Evolutionary conservation across 2,888 invertebrate species (phyloP).

Genomic region (Lasioglossum oenotherae): DNA sequence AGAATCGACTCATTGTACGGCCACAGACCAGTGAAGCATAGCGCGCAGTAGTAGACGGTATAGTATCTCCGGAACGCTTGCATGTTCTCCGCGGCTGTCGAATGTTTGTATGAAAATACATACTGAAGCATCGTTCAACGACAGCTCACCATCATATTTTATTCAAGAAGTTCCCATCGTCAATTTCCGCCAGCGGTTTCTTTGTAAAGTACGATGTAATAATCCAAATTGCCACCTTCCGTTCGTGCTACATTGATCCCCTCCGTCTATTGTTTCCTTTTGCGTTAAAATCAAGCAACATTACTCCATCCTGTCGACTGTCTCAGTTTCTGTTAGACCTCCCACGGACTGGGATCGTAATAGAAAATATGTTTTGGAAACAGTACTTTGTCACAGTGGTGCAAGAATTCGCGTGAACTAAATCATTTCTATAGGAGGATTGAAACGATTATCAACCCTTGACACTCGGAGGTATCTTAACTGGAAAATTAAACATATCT

Average conservation of each 20-base stretch:
- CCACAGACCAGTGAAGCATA: neutral
- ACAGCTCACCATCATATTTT: neutral
- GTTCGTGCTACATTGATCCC: neutral
- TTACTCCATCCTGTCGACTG: neutral
- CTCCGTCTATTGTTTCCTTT: fast-evolving
- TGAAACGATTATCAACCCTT: too few relatives aligned
- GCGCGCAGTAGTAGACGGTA: neutral
- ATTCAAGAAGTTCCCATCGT: neutral
- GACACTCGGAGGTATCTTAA: too few relatives aligned
- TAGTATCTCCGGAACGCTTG: neutral
- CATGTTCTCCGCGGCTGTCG: neutral
- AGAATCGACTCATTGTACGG: neutral
- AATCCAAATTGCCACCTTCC: neutral
- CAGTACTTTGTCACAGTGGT: too few relatives aligned
- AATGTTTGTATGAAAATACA: neutral
- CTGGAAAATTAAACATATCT: too few relatives aligned
- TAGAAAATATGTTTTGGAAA: too few relatives aligned
- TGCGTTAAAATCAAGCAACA: neutral
- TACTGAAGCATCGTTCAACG: neutral
- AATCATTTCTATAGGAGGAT: too few relatives aligned
- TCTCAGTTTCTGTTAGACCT: neutral
- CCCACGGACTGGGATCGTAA: too few relatives aligned
- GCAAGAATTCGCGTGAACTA: too few relatives aligned
- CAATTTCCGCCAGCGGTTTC: neutral
- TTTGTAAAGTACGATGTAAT: neutral